phyloP scores from a whole-genome alignment of 2,888 invertebrate genomes.

The Parasteatoda lunata region DNA sequence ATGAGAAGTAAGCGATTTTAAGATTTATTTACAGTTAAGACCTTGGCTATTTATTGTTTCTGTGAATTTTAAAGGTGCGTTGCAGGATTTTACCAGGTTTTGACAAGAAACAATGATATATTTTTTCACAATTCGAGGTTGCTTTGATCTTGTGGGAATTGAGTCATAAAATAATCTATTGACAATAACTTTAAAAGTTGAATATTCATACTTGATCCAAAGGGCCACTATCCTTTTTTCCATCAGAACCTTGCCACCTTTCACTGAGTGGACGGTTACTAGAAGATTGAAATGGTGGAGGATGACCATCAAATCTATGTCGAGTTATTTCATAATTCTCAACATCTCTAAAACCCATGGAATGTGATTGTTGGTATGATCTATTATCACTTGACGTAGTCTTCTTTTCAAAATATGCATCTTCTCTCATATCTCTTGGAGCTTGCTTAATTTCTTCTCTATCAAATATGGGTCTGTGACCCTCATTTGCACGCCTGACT shows the following conservation, averaged over 20 bases:
- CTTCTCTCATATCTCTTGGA: slow-evolving; percentile 65
- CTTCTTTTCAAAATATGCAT: slow-evolving; percentile 54
- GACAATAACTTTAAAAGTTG: neutral
- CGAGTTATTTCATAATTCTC: slow-evolving; percentile 63
- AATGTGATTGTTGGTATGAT: slow-evolving; percentile 18
- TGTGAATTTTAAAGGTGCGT: no score
- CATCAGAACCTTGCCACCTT: slow-evolving; percentile 32
- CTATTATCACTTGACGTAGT: neutral
- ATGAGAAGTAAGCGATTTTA: no score
- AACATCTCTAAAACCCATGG: slow-evolving; percentile 8
- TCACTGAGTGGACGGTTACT: slow-evolving; percentile 44
- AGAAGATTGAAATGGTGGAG: slow-evolving; percentile 12
- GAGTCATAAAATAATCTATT: neutral
- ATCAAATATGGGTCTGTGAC: slow-evolving; percentile 70
- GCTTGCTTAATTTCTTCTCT: slow-evolving; percentile 70
- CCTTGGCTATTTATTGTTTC: no score
- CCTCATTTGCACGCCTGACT: slow-evolving; percentile 70
- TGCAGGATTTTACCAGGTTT: neutral
- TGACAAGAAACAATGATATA: neutral
- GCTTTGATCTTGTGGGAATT: neutral
- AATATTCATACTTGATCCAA: slow-evolving; percentile 47
- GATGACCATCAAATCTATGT: slow-evolving; percentile 45
- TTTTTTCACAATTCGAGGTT: neutral
- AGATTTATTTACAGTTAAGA: no score
- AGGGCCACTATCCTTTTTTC: slow-evolving; percentile 11